Evolutionary conservation across 1,140 invertebrate species (phyloP), one percentile per base, ranked within the genome.

Genomic region (Pygmarrhopalites habei): DNA sequence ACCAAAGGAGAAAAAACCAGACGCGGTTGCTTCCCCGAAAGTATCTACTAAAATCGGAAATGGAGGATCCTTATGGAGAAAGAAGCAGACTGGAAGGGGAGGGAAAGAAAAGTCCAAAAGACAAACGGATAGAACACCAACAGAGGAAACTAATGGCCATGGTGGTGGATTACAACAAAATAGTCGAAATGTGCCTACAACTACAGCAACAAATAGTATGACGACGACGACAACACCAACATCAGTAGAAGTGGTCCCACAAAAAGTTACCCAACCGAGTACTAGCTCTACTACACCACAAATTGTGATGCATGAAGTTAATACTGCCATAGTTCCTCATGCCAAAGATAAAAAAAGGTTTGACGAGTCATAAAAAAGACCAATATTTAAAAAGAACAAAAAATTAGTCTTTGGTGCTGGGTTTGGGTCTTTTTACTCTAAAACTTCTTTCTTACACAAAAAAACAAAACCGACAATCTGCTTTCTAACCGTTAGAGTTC

Each of bases 251-350:
- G n/a, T n/a, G n/a, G n/a, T n/a, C n/a, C n/a, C n/a, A n/a, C n/a
- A n/a, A n/a, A n/a, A n/a, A n/a, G n/a, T n/a, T 21, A 5, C 43
- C 14, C 14, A 46, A n/a, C 5, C 43, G 10, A 46, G 10, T n/a
- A 5, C 19, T 4, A 46, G 5, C n/a, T 7, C 32, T 35, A 35
- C 32, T 35, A 15, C 32, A 7, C 32, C 32, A 7, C 15, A 35
- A 7, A 15, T 25, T 47, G 44, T 67, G 23, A 41, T 46, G 19
- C 64, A 69, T 46, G 61, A 69, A 60, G 57, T 55, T 21, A 66
- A 60, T 43, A 66, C 59, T 43, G 67, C 64, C 49, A 66, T 69
- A 35, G 60, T 69, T 51, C 67, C 67, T 19, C 35, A 66, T 59
- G 67, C 64, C 29, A 66, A 62, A 39, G 44, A 32, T 19, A 43